Conservation (phyloP, 2,797 vertebrate genomes). For the Trichosurus vulpecula region DNA sequence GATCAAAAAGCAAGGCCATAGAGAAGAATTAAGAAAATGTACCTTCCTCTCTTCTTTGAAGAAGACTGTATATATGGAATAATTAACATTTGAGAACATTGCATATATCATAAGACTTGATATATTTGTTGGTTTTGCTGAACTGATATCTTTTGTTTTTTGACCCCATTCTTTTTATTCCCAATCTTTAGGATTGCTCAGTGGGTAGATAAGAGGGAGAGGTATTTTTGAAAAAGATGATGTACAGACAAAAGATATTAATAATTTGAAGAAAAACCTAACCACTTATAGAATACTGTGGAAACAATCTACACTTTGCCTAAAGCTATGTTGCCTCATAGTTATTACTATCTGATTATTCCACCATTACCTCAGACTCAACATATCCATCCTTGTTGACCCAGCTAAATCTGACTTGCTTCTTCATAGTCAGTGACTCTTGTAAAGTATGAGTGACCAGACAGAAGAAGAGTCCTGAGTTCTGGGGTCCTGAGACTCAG, state of each 20-base stretch:
- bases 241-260: neutral
- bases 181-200: neutral
- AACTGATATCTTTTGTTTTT: neutral
- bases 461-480: neutral
- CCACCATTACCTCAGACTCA: neutral
- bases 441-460: neutral
- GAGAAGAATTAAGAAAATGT: neutral
- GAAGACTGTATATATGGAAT: neutral
- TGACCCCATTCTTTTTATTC: neutral
- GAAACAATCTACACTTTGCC: neutral
- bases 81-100: neutral
- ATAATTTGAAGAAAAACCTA: neutral
- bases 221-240: neutral
- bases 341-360: neutral
- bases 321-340: neutral
- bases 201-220: neutral
- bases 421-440: neutral
- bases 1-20: neutral
- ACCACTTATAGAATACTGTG: neutral
- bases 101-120: neutral
- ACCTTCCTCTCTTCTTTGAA: neutral
- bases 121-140: neutral
- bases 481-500: neutral
- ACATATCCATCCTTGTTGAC: neutral
- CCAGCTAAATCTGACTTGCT: neutral